Evolutionary conservation across 2,888 invertebrate genomes (phyloP), one percentile per base, ranked within the genome.

Genomic region (Diaphora mendica): DNA sequence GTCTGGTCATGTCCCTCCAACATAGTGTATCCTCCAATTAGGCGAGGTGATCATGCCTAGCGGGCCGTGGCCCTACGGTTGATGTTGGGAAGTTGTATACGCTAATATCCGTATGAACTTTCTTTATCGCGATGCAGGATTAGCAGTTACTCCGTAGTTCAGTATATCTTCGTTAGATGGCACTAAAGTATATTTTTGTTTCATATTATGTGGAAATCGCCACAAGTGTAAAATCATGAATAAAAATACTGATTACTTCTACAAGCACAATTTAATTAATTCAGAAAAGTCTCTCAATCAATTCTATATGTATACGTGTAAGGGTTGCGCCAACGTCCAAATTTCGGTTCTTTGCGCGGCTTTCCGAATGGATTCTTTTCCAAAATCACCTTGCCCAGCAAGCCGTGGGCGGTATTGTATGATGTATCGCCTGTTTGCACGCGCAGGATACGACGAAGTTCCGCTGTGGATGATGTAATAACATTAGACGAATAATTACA

Each of bases 321-420:
- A 0, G 92, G 93, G 48, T 87, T 91, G 48, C 79, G 85, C 95
- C 96, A 96, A 13, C 91, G 88, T 0, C 94, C 93, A 62, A 90
- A 95, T 42, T 80, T 85, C 1, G 96, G 96, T 72, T 95, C 95
- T 72, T 93, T 85, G 5, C 94, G 91, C 0, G 95, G 89, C 0
- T 89, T 86, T 0, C 96, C 96, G 80, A 94, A 96, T 0, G 96
- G 95, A 66, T 93, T 90, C 77, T 91, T 87, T 44, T 95, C 91
- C 17, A 96, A 85, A 1, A 96, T 88, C 35, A 95, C 93, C 70
- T 87, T 83, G 0, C 88, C 96, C 13, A 96, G 86, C 2, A 95
- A 85, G 0, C 94, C 91, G 79, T 96, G 94, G 64, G 82, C 77
- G 11, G 89, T 88, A 30, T 87, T 86, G 83, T 96, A 96, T 0